Evolutionary conservation across 2,888 invertebrate genomes (phyloP), one percentile per base, ranked within the genome.

Genomic region (Phorcus lineatus): DNA sequence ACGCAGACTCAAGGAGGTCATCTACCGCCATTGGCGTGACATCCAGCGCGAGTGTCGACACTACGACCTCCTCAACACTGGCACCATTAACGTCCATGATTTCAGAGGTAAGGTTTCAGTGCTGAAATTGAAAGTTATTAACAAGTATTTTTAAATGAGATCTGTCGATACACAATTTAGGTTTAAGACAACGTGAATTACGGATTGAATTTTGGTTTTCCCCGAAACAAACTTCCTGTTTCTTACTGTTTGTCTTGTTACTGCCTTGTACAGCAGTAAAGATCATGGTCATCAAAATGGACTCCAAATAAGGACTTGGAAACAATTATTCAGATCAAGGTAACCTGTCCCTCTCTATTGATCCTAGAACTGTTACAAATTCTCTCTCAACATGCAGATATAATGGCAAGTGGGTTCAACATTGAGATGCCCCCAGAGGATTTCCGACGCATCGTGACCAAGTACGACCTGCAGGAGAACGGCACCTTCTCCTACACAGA

Each of bases 391-490:
- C 55, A 83, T 78, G 16, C 84, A 91, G 91, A 89, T 82, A 85
- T 91, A 7, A 77, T 92, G 54, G 47, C 47, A 47, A 75, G 80
- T 3, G 82, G 83, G n/a, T 88, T 87, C 84, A 86, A 86, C 55
- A 82, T 89, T 7, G 83, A 87, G 36, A 80, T 92, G 70, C 79
- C 86, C 6, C 84, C 88, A 3, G 87, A 89, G 54, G 91, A 92
- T 53, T 88, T 91, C 78, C 84, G 87, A 22, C 87, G 89, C 79
- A 78, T 92, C 77, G 85, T 89, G 79, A 89, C 88, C 17, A 92
- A 92, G 82, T 92, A 91, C 84, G 92, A 92, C 82, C 78, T 92
- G 54, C 85, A 88, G 57, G 91, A 91, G 77, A 89, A 90, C 82
- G 91, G 91, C 40, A 84, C 83, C 2, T 91, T 92, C 85, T 87